phyloP scores from a whole-genome alignment of 1,140 invertebrate genomes.

The Linepithema humile region DNA sequence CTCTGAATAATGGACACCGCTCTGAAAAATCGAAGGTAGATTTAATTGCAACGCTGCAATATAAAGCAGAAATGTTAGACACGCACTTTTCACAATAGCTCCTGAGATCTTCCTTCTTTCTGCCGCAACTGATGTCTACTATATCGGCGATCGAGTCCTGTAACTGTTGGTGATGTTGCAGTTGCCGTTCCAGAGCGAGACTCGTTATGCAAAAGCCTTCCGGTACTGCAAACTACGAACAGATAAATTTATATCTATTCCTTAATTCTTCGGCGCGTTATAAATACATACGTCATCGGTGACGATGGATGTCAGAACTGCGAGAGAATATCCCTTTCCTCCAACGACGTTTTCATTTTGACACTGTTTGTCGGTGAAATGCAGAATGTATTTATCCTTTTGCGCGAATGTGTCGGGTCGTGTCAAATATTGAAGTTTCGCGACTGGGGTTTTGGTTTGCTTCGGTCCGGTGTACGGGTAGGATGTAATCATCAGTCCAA shows the following conservation, averaged over 20 bases:
- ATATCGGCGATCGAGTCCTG: conserved; percentile 60
- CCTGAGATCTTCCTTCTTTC: conserved; percentile 47
- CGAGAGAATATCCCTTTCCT: conserved; percentile 90
- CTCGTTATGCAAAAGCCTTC: conserved; percentile 87
- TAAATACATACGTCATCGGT: conserved; percentile 78
- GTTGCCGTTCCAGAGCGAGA: conserved; percentile 85
- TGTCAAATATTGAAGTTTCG: conserved; percentile 1
- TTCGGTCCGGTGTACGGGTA: conserved; percentile 34
- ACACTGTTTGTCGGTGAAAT: conserved; percentile 77
- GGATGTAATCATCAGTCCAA: conserved; percentile 64
- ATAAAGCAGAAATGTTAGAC: background rate
- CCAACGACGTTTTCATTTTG: conserved; percentile 86
- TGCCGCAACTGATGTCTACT: conserved; percentile 49
- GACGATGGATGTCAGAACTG: conserved; percentile 85
- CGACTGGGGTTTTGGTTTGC: background rate
- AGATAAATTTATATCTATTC: background rate
- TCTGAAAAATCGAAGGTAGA: conserved; percentile 62
- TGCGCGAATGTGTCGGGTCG: background rate
- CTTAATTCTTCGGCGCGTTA: too few species aligned
- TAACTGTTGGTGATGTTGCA: conserved; percentile 76
- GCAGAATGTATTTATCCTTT: conserved; percentile 77
- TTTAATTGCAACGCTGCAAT: background rate
- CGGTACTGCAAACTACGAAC: conserved; percentile 83
- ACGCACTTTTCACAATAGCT: conserved; percentile 59
- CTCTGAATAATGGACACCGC: conserved; percentile 65